A percentile compares a stretch with the other conserved stretches of the same genome.
Conservation (phyloP, 2,888 invertebrate genomes). For the Octodonta nipae region DNA sequence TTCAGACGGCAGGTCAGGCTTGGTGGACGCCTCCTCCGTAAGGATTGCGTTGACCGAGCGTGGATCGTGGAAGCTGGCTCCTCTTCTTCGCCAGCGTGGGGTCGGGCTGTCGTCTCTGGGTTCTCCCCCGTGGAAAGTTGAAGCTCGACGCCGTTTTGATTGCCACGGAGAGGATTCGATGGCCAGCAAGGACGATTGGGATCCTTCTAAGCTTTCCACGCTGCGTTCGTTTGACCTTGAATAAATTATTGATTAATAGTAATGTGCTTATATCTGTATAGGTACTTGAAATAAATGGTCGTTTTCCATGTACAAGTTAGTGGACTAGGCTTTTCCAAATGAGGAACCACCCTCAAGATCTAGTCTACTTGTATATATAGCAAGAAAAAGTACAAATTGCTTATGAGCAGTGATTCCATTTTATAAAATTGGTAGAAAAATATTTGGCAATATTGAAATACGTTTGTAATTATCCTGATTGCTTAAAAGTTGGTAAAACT, state of each 20-base stretch:
- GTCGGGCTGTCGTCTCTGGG: slow-evolving; percentile 30
- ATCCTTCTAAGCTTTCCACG: slow-evolving; percentile 26
- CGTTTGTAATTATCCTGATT: too few relatives aligned
- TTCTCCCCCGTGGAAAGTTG: slow-evolving; percentile 40
- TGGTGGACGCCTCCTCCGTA: slow-evolving; percentile 16
- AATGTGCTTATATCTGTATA: neutral
- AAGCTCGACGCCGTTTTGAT: slow-evolving; percentile 33
- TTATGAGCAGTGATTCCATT: too few relatives aligned
- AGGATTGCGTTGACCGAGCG: slow-evolving; percentile 20
- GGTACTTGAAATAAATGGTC: too few relatives aligned
- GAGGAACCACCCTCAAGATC: too few relatives aligned
- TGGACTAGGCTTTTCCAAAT: too few relatives aligned
- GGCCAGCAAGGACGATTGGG: slow-evolving; percentile 29
- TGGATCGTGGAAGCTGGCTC: slow-evolving; percentile 37
- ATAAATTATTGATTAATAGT: neutral
- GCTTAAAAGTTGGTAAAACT: too few relatives aligned
- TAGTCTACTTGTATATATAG: too few relatives aligned
- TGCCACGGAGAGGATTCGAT: slow-evolving; percentile 25
- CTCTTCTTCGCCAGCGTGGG: slow-evolving; percentile 31
- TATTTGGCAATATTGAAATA: too few relatives aligned
- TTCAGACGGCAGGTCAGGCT: slow-evolving; percentile 13
- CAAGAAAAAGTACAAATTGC: too few relatives aligned
- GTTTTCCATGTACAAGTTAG: too few relatives aligned
- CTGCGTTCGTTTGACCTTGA: slow-evolving; percentile 23
- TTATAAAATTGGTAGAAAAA: too few relatives aligned